Evolutionary conservation across 2,797 vertebrate species (phyloP).

Genomic region (Cyprinodon diabolis): DNA sequence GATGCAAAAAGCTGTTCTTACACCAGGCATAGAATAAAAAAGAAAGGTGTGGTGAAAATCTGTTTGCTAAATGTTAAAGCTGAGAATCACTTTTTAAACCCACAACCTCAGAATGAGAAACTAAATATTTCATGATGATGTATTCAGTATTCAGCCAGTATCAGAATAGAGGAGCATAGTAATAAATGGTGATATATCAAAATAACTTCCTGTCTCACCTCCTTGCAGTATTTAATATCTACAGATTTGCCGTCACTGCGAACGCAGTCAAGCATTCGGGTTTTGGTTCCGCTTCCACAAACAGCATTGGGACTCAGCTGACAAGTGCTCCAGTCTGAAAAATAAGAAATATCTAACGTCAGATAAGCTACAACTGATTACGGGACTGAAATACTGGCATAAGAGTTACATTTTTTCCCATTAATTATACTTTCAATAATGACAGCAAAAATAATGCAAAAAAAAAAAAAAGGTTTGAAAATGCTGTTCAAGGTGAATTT

Average conservation of each 20-base stretch:
- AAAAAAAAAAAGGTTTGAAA: background rate
- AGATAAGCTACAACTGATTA: background rate
- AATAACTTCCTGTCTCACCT: conserved; percentile 79
- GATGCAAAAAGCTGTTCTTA: conserved; percentile 43
- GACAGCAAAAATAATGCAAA: no score
- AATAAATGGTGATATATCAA: background rate
- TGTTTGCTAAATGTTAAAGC: conserved; percentile 67
- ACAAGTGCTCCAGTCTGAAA: conserved; percentile 96
- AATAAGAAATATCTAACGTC: conserved; percentile 21
- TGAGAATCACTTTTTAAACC: conserved; percentile 66
- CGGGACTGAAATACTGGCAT: background rate
- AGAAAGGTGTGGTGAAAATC: conserved; percentile 54
- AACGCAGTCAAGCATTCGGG: conserved; percentile 96
- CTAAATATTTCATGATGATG: conserved; percentile 60
- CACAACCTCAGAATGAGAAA: conserved; percentile 45
- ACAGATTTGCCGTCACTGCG: conserved; percentile 97
- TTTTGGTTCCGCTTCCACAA: conserved; percentile 93
- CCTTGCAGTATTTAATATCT: conserved; percentile 91
- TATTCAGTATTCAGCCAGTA: conserved; percentile 24
- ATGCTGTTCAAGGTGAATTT: background rate
- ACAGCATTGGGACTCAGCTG: conserved; percentile 94
- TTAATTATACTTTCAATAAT: no score
- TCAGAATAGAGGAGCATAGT: background rate
- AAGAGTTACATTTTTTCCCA: background rate
- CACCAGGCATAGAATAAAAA: conserved; percentile 55